Evolutionary conservation across 1,140 invertebrate genomes (phyloP).

Genomic region (Ostrea denselamellosa): DNA sequence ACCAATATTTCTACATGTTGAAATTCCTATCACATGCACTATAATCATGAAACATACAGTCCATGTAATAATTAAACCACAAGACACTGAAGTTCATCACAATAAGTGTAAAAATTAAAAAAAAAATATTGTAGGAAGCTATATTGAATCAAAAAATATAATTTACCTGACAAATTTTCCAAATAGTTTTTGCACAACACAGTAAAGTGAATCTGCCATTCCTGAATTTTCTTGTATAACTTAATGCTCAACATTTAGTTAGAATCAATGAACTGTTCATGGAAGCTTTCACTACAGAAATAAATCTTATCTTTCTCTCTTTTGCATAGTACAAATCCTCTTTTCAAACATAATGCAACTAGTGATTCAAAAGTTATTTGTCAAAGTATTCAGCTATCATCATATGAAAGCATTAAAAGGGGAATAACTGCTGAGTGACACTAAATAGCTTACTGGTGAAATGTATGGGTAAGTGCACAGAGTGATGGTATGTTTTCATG

Average conservation of each 20-base stretch:
- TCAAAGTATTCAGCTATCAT: neutral
- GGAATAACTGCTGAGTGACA: neutral
- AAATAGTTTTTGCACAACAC: conserved; percentile 10
- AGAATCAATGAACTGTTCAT: neutral
- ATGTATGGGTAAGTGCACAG: no score
- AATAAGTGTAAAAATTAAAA: no score
- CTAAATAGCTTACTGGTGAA: neutral
- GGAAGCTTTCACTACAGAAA: neutral
- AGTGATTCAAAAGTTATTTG: neutral
- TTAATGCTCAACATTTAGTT: neutral
- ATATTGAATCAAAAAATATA: neutral
- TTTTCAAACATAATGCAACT: neutral
- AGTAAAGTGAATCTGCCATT: conserved; percentile 4
- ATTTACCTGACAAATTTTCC: conserved; percentile 2
- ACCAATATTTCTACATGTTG: no score
- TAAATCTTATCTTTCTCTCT: neutral
- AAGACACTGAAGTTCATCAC: no score
- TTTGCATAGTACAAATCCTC: neutral
- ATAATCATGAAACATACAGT: no score
- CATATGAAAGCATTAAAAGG: neutral
- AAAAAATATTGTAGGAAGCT: no score
- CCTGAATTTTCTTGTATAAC: neutral
- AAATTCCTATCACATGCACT: no score
- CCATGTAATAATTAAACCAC: no score
- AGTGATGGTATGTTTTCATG: no score